Evolutionary conservation across 2,888 invertebrate genomes (phyloP), one percentile per base, ranked within the genome.

Genomic region (Trileptium ribeirensis): DNA sequence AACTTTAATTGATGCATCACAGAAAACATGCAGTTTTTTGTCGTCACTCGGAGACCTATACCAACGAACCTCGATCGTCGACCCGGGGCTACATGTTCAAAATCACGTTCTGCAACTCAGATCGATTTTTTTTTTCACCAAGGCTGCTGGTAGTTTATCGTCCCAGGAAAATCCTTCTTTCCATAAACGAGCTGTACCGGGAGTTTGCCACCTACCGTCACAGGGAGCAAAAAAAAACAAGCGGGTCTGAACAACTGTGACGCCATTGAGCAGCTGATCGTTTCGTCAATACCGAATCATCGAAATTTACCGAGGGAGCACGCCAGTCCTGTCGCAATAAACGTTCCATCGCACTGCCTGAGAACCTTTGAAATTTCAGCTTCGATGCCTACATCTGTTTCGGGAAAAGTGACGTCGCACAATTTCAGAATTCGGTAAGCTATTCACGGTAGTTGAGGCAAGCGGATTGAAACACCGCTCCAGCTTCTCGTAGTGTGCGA

Each of bases 111-210:
- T 15, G 8, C 8, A 51, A 51, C n/a, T n/a, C n/a, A n/a, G n/a
- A n/a, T n/a, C 8, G 8, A 51, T 51, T 24, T 24, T 15, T 51
- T 51, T n/a, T 8, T 3, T 70, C 8, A 19, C 29, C 15, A 70
- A 70, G 3, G 3, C 31, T 3, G n/a, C 3, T 15, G 84, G 82
- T 31, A 85, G 74, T 0, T 64, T 51, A 8, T 84, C 83, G 83
- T 87, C 86, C 86, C 86, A 86, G 0, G 75, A 82, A 1, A 83
- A 3, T 1, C 83, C 75, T n/a, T 74, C 38, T 31, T 79, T 79
- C 85, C 86, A 87, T 1, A 86, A 39, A 24, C 82, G n/a, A n/a
- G 38, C 82, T 87, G 86, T 39, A 87, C 74, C 8, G 86, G 38
- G 1, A 84, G 82, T 74, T 86, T 87, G 0, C 81, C 80, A 3